Evolutionary conservation across 2,113 vertebrate species (phyloP), one percentile per base, ranked within the genome.

Genomic region (Aplodontia rufa): DNA sequence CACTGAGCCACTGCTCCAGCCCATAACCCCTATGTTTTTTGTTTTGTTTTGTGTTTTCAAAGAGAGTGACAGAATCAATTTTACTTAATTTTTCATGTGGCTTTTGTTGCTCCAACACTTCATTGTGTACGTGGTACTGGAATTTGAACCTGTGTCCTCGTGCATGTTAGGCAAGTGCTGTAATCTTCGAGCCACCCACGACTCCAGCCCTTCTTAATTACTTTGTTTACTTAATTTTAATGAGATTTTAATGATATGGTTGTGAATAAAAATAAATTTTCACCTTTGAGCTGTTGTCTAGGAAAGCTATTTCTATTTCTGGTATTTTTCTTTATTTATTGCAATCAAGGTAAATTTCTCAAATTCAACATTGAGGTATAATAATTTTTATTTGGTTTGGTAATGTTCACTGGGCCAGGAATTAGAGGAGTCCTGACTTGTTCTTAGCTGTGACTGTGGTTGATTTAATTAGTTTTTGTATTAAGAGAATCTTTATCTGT

Each of bases 321-420:
- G 60, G 49, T 87, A 87, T 37, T 74, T 92, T 97, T 75, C 51
- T n/a, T 75, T 87, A 12, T 93, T 89, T 35, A 45, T 5, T 55
- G 2, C 37, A 47, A 53, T 85, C 11, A 66, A 71, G 19, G 12
- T 87, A 72, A 78, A 49, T 32, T 71, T 92, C 22, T 88, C 37
- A 22, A 72, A 10, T 35, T 87, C 91, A 42, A 40, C 22, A 64
- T 28, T 80, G 20, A 76, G 16, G 35, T 76, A 5, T 32, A 51
- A 8, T 92, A 5, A 42, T 88, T 91, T 90, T 79, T 87, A 24
- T 60, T 90, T 92, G 53, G 5, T 53, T 76, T 79, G 1, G 28
- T 62, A 24, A 20, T 85, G 26, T 58, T 89, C 11, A 60, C 13
- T 68, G n/a, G 72, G 7, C n/a, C 47, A 68, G 47, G 40, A 72